These are phyloP conservation scores for Syngnathus rostellatus DNA, from an alignment of 2,797 vertebrate species.

Conservation along the genomic window DNA sequence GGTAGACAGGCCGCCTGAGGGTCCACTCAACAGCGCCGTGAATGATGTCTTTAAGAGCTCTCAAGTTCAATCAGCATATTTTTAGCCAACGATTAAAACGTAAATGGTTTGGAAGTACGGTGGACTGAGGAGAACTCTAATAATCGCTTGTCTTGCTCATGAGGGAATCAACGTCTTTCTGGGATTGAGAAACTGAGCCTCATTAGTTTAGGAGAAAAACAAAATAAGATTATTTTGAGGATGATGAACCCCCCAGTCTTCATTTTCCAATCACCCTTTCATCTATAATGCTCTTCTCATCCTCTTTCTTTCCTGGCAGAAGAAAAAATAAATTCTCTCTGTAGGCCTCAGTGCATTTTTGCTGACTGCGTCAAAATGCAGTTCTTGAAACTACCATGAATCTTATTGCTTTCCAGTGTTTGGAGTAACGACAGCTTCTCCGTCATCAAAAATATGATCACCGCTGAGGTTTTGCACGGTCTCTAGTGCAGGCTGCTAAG, in stretches of 20 bases:
- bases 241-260: slow-evolving; percentile 4
- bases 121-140: background rate
- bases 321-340: slow-evolving; percentile 8
- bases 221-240: background rate
- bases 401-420: slow-evolving; percentile 8
- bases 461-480: background rate
- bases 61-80: slow-evolving; percentile 10
- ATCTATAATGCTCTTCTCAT: slow-evolving; percentile 13
- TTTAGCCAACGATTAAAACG: slow-evolving; percentile 3
- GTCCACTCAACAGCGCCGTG: slow-evolving; percentile 7
- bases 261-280: slow-evolving; percentile 17
- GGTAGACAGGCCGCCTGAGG: slow-evolving; percentile 7
- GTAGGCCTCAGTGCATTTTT: slow-evolving; percentile 8
- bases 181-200: background rate
- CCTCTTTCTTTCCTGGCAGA: background rate
- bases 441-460: background rate
- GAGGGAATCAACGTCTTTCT: slow-evolving; percentile 24
- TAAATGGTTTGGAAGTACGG: slow-evolving; percentile 1
- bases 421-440: background rate
- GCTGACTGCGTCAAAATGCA: slow-evolving; percentile 29
- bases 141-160: background rate
- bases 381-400: slow-evolving; percentile 24
- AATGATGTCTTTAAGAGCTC: background rate
- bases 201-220: slow-evolving; percentile 6
- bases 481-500: background rate